Conservation (phyloP, 2,888 invertebrate species). For the Urechis unicinctus region DNA sequence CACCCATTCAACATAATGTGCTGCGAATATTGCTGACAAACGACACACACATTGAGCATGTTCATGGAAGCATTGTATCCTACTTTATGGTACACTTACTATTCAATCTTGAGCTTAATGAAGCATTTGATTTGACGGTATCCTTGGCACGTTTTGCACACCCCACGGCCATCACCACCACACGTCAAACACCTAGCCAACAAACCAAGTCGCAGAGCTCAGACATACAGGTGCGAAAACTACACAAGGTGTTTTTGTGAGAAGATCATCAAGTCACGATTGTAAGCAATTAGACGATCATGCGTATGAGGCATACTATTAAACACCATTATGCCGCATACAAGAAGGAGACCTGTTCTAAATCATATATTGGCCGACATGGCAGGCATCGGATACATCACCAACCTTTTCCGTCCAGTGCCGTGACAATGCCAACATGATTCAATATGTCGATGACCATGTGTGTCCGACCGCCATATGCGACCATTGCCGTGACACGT, state of each 20-base stretch:
- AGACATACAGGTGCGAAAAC: too few species aligned
- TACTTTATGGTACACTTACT: slow-evolving; percentile 40
- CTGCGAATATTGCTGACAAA: neutral
- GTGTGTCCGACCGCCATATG: slow-evolving; percentile 22
- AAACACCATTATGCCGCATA: too few species aligned
- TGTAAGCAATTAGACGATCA: too few species aligned
- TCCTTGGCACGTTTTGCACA: slow-evolving; percentile 37
- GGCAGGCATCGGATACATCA: neutral
- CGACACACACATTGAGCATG: neutral
- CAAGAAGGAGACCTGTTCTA: too few species aligned
- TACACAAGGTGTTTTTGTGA: too few species aligned
- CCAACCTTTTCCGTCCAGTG: slow-evolving; percentile 24
- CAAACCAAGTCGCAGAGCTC: too few species aligned
- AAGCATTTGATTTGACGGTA: slow-evolving; percentile 38
- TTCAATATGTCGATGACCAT: slow-evolving; percentile 24
- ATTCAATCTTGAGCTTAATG: slow-evolving; percentile 39
- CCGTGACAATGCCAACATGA: slow-evolving; percentile 24
- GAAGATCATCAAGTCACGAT: too few species aligned
- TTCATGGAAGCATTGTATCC: too few species aligned
- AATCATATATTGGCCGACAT: neutral
- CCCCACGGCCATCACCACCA: slow-evolving; percentile 36
- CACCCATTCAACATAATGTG: neutral
- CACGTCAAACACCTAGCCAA: slow-evolving; percentile 33
- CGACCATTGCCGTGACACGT: slow-evolving; percentile 23
- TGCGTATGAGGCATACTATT: too few species aligned